A percentile compares a stretch with the other conserved stretches of the same genome.
phyloP scores from a whole-genome alignment of 2,113 vertebrate species.

The Xiphophorus maculatus region DNA sequence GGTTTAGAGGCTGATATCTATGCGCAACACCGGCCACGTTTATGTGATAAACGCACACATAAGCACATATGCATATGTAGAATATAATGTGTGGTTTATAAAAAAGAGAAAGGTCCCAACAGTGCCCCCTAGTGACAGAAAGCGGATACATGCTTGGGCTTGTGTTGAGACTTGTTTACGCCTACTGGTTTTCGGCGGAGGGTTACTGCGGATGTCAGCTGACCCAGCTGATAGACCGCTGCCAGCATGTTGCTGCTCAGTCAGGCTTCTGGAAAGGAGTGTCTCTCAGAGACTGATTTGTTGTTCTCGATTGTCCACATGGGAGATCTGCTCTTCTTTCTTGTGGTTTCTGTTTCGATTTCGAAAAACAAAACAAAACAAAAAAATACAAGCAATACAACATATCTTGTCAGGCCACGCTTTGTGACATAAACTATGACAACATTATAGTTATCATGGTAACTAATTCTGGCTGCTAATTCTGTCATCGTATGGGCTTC shows the following conservation, averaged over 20 bases:
- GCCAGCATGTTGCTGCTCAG: conserved; percentile 29
- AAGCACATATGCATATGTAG: conserved; percentile 3
- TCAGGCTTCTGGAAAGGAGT: conserved; percentile 35
- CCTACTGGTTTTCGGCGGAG: conserved; percentile 58
- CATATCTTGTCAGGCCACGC: background rate
- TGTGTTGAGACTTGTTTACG: conserved; percentile 64
- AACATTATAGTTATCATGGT: conserved; percentile 13
- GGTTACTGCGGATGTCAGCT: conserved; percentile 75
- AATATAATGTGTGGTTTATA: conserved; percentile 10
- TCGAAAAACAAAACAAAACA: background rate
- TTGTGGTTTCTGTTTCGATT: background rate
- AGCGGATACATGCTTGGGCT: conserved; percentile 57
- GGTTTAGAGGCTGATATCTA: conserved; percentile 17
- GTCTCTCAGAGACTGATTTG: conserved; percentile 35
- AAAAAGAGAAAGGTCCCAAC: conserved; percentile 28
- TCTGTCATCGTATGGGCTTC: conserved; percentile 43
- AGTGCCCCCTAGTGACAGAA: conserved; percentile 76
- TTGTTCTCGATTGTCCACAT: conserved; percentile 19
- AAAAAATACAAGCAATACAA: background rate
- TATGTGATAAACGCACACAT: conserved; percentile 7
- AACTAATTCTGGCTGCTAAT: conserved; percentile 7
- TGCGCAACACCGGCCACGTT: conserved; percentile 9
- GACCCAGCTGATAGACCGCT: conserved; percentile 47
- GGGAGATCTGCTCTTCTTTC: background rate
- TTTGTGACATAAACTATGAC: conserved; percentile 53